Evolutionary conservation across 2,888 invertebrate species (phyloP).

Genomic region (Eurois occulta): DNA sequence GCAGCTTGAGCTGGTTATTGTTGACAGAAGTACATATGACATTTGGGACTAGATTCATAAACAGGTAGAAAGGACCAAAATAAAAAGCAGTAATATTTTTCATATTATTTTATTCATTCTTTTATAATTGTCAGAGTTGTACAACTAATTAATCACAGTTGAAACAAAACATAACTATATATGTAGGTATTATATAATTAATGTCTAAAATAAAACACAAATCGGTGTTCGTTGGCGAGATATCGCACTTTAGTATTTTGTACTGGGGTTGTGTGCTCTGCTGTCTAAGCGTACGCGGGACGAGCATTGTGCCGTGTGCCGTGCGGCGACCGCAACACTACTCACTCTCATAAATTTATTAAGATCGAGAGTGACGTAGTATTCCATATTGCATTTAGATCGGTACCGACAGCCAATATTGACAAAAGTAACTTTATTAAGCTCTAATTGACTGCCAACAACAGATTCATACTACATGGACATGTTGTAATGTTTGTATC

Average conservation of each 20-base stretch:
- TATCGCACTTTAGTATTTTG: conserved; percentile 75
- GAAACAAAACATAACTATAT: conserved; percentile 89
- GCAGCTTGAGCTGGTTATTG: neutral
- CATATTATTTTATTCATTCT: conserved; percentile 88
- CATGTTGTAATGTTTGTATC: conserved; percentile 38
- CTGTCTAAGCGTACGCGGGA: conserved; percentile 70
- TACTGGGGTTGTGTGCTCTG: conserved; percentile 88
- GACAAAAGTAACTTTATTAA: conserved; percentile 1
- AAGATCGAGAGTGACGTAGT: conserved; percentile 35
- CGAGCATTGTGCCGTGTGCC: conserved; percentile 31
- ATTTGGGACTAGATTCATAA: neutral
- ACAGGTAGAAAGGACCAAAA: conserved; percentile 3
- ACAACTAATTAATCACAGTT: conserved; percentile 92
- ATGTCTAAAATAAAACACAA: conserved; percentile 83
- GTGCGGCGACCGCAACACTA: conserved; percentile 9
- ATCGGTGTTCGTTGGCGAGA: conserved; percentile 71
- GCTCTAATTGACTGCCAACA: conserved; percentile 15
- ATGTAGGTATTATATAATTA: conserved; percentile 79
- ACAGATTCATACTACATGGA: conserved; percentile 18
- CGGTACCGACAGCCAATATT: conserved; percentile 14
- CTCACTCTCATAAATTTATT: conserved; percentile 15
- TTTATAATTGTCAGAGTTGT: conserved; percentile 91
- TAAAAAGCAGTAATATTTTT: conserved; percentile 79
- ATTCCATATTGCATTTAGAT: conserved; percentile 29
- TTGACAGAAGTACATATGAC: neutral